A percentile compares a stretch with the other conserved stretches of the same genome.
phyloP scores from a whole-genome alignment of 1,140 invertebrate genomes.

The Daktulosphaira vitifoliae region DNA sequence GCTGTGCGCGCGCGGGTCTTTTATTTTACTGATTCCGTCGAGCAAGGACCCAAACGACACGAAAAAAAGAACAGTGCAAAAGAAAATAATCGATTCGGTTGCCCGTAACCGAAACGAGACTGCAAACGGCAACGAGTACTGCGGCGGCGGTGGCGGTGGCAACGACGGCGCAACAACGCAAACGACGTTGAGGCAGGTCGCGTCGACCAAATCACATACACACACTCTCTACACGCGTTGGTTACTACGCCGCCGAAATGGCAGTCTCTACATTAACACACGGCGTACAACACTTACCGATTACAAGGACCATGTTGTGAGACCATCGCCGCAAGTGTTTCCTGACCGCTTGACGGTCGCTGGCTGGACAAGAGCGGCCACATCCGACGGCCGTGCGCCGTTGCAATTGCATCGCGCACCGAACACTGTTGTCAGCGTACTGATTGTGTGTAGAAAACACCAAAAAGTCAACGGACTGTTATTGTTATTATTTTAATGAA shows the following conservation, averaged over 20 bases:
- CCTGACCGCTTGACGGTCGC: conserved; percentile 15
- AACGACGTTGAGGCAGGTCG: conserved; percentile 15
- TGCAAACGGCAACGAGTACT: neutral
- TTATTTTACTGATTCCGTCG: neutral
- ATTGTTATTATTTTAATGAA: too few relatives aligned
- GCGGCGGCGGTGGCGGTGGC: neutral
- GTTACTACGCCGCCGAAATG: too few relatives aligned
- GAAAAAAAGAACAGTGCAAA: neutral
- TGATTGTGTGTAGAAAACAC: too few relatives aligned
- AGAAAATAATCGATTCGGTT: conserved; percentile 6
- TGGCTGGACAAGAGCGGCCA: conserved; percentile 4
- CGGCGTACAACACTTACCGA: conserved; percentile 13
- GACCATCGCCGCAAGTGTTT: conserved; percentile 31
- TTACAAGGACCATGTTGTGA: conserved; percentile 23
- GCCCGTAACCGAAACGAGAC: neutral
- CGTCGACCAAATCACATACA: neutral
- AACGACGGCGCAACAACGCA: neutral
- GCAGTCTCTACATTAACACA: too few relatives aligned
- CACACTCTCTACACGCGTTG: too few relatives aligned
- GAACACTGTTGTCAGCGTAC: too few relatives aligned
- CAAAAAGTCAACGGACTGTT: too few relatives aligned
- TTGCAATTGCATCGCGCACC: conserved; percentile 20
- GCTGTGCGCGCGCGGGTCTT: conserved; percentile 4
- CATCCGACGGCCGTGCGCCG: conserved; percentile 19
- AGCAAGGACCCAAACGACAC: neutral